These are phyloP conservation scores for Zygogramma bicolorata DNA, from an alignment of 2,888 invertebrate species.

Conservation along the genomic window DNA sequence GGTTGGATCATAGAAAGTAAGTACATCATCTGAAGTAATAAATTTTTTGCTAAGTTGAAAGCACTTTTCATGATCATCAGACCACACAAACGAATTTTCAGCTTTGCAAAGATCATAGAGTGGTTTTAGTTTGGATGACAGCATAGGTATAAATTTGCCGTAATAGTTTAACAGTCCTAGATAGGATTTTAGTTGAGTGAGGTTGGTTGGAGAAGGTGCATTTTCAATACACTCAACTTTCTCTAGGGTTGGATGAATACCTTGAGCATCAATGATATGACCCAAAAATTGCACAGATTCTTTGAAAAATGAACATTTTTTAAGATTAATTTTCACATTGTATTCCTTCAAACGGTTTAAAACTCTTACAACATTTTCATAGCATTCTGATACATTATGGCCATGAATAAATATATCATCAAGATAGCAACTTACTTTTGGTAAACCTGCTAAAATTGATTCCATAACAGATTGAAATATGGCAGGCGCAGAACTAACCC, in stretches of 20 bases:
- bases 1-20: slow-evolving; percentile 44
- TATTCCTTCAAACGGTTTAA: slow-evolving; percentile 34
- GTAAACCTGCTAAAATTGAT: slow-evolving; percentile 33
- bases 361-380: neutral
- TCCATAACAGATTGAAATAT: slow-evolving; percentile 50
- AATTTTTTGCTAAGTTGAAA: slow-evolving; percentile 47
- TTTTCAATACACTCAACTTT: slow-evolving; percentile 28
- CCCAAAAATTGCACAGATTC: slow-evolving; percentile 49
- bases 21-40: slow-evolving; percentile 37
- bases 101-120: slow-evolving; percentile 36
- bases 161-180: slow-evolving; percentile 19
- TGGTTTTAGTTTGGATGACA: no score
- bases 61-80: no score
- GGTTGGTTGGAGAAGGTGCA: no score
- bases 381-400: slow-evolving; percentile 29
- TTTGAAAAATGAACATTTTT: slow-evolving; percentile 51
- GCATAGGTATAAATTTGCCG: no score
- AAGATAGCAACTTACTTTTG: slow-evolving; percentile 43
- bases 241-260: slow-evolving; percentile 31
- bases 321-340: slow-evolving; percentile 46
- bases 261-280: slow-evolving; percentile 35
- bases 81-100: no score
- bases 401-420: slow-evolving; percentile 50
- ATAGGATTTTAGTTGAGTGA: slow-evolving; percentile 31
- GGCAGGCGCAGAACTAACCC: slow-evolving; percentile 47